Evolutionary conservation across 2,888 invertebrate species (phyloP).

Genomic region (Drosophila acutilabella): DNA sequence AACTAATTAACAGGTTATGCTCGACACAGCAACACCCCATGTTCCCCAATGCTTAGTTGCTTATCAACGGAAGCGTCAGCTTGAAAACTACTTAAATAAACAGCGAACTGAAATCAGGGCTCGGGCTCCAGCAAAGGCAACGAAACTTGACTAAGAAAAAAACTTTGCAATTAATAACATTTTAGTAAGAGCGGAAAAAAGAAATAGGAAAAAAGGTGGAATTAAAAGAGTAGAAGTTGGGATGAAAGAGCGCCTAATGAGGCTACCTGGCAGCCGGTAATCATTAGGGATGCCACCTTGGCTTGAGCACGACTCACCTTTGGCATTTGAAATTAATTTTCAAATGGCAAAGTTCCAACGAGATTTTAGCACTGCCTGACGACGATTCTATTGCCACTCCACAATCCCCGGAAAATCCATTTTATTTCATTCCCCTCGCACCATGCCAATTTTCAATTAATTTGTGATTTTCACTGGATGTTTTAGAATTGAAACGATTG

Average conservation of each 20-base stretch:
- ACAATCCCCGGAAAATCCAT: neutral
- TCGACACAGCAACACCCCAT: slow-evolving; percentile 27
- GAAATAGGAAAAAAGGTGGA: neutral
- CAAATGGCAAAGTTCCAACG: slow-evolving; percentile 45
- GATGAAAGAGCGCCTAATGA: slow-evolving; percentile 36
- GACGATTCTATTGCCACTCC: slow-evolving; percentile 20
- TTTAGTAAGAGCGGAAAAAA: slow-evolving; percentile 18
- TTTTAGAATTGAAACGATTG: neutral
- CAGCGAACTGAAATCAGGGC: slow-evolving; percentile 18
- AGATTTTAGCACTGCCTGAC: slow-evolving; percentile 24
- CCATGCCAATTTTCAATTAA: slow-evolving; percentile 63
- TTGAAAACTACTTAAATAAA: slow-evolving; percentile 36
- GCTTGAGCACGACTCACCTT: slow-evolving; percentile 26
- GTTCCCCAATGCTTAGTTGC: neutral
- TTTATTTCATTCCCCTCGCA: neutral
- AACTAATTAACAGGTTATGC: slow-evolving; percentile 3
- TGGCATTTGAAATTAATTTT: slow-evolving; percentile 44
- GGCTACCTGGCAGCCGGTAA: slow-evolving; percentile 32
- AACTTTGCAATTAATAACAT: slow-evolving; percentile 43
- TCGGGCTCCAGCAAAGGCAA: neutral
- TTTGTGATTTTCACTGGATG: slow-evolving; percentile 49
- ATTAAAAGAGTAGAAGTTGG: neutral
- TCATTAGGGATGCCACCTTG: slow-evolving; percentile 36
- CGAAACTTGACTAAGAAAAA: slow-evolving; percentile 14
- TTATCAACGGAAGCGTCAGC: slow-evolving; percentile 35